A percentile compares a stretch with the other conserved stretches of the same genome.
These are phyloP conservation scores for Paragorgia papillata DNA, from an alignment of 92 coral and sea anemone species.

Conservation along the genomic window DNA sequence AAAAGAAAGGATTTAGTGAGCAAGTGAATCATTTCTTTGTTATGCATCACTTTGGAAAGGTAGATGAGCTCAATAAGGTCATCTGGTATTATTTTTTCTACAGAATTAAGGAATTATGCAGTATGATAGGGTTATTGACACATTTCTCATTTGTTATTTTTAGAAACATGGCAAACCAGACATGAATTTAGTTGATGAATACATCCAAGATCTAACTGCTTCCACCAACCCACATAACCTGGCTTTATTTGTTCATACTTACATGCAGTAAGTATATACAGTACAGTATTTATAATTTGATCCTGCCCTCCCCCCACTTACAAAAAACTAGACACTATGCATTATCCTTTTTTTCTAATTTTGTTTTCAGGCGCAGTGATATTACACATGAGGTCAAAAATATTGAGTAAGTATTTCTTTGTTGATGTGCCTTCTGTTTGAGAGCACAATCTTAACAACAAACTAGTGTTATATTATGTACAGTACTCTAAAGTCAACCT, in stretches of 20 bases:
- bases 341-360: not conserved
- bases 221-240: constrained; percentile 90
- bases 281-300: not conserved
- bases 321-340: no score
- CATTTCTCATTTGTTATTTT: not conserved
- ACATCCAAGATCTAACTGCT: constrained; percentile 75
- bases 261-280: constrained; percentile 71
- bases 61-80: constrained; percentile 21
- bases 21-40: constrained; percentile 81
- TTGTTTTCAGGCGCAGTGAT: constrained; percentile 28
- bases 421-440: no score
- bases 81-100: not conserved
- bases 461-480: no score
- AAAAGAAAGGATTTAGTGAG: constrained; percentile 91
- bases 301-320: not conserved
- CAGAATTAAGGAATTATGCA: not conserved
- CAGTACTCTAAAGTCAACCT: no score
- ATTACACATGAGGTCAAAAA: constrained; percentile 27
- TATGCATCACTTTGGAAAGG: constrained; percentile 99
- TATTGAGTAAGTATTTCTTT: constrained; percentile 21
- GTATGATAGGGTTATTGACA: no score
- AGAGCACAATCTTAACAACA: not conserved
- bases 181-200: constrained; percentile 72
- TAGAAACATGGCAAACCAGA: constrained; percentile 93
- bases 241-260: constrained; percentile 84